phyloP scores from a whole-genome alignment of 1,140 invertebrate genomes.

The Drosophila paulistorum region DNA sequence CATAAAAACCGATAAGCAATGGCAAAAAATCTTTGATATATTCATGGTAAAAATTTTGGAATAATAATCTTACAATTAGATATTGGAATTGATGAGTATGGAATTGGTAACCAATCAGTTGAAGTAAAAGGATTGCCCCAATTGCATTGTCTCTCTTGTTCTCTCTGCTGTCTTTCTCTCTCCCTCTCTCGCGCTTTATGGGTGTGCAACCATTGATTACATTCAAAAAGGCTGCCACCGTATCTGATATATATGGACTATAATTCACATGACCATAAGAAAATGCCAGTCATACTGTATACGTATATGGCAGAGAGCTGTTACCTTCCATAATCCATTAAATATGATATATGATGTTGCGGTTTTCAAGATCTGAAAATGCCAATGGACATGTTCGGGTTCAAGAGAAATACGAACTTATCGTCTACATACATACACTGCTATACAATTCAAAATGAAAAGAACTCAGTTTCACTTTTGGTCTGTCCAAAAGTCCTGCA shows the following conservation, averaged over 20 bases:
- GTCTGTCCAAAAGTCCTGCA: neutral
- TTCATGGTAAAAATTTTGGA: no score
- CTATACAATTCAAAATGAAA: slow-evolving; percentile 49
- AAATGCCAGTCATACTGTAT: slow-evolving; percentile 14
- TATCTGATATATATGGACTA: slow-evolving; percentile 48
- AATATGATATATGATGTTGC: slow-evolving; percentile 68
- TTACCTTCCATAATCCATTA: slow-evolving; percentile 66
- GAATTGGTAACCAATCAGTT: neutral
- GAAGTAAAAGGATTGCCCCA: neutral
- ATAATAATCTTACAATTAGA: no score
- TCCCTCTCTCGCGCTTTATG: no score
- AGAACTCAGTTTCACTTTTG: slow-evolving; percentile 44
- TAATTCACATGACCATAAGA: slow-evolving; percentile 59
- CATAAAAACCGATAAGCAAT: no score
- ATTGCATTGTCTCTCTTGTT: neutral
- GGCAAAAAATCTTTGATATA: no score
- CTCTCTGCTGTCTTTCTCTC: neutral
- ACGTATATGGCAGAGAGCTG: neutral
- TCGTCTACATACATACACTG: neutral
- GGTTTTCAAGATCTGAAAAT: slow-evolving; percentile 25
- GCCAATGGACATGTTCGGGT: slow-evolving; percentile 26
- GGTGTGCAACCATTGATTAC: slow-evolving; percentile 50
- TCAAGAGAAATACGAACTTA: slow-evolving; percentile 5
- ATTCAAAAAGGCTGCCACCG: slow-evolving; percentile 37
- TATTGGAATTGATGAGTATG: neutral